phyloP scores from a whole-genome alignment of 2,797 vertebrate genomes.

The Microhierax caerulescens region DNA sequence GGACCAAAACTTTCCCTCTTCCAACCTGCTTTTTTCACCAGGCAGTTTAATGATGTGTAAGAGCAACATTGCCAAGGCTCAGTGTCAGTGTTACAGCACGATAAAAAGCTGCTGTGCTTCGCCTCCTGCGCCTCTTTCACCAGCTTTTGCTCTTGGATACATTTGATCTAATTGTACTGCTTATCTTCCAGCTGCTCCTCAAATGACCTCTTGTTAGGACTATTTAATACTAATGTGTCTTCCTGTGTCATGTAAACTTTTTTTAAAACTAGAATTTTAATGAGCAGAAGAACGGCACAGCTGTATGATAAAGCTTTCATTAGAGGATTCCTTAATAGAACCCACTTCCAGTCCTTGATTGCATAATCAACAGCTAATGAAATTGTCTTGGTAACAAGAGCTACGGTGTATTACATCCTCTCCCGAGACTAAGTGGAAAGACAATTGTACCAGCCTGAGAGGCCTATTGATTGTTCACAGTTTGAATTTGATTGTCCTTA shows the following conservation, averaged over 20 bases:
- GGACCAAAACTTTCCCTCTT: neutral
- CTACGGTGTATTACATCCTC: constrained; percentile 70
- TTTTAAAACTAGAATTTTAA: constrained; percentile 36
- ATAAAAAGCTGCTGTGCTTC: constrained; percentile 23
- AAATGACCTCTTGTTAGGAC: constrained; percentile 68
- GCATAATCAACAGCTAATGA: constrained; percentile 82
- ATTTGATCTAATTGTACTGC: constrained; percentile 55
- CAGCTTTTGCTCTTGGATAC: neutral
- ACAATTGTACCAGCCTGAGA: constrained; percentile 65
- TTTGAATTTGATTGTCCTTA: constrained; percentile 77
- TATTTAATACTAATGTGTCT: constrained; percentile 63
- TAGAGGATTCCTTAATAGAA: constrained; percentile 72
- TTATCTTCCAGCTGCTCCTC: constrained; percentile 65
- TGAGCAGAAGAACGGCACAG: neutral
- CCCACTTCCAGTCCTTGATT: constrained; percentile 73
- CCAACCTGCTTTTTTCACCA: neutral
- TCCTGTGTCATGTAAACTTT: constrained; percentile 51
- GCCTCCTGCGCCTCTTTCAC: constrained; percentile 1
- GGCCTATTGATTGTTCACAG: constrained; percentile 76
- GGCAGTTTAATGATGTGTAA: constrained; percentile 19
- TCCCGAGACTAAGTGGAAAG: constrained; percentile 69
- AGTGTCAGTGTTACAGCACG: neutral
- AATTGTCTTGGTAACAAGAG: constrained; percentile 79
- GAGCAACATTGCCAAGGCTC: neutral
- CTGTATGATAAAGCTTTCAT: constrained; percentile 71